Evolutionary conservation across 2,888 invertebrate genomes (phyloP).

Genomic region (Aspidiotus rigidus): DNA sequence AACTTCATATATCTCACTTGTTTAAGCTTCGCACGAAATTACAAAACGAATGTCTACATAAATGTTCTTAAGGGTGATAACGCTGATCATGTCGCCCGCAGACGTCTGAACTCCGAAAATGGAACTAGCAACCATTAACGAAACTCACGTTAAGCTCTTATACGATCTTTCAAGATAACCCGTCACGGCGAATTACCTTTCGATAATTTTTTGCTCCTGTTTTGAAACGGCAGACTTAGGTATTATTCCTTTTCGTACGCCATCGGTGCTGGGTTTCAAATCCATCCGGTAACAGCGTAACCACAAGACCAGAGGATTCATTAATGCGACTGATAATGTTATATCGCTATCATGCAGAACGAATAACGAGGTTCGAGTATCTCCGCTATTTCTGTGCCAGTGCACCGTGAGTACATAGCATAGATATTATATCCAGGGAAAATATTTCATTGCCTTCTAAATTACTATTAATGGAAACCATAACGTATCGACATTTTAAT

Average conservation of each 20-base stretch:
- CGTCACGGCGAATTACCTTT: not conserved
- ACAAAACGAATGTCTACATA: too few species aligned
- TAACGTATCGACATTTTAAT: constrained; percentile 3
- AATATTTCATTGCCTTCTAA: constrained; percentile 2
- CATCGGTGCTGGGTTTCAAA: too few species aligned
- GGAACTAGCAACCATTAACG: too few species aligned
- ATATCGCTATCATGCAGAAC: not conserved
- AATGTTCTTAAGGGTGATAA: too few species aligned
- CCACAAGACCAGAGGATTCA: not conserved
- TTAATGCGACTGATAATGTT: constrained; percentile 1
- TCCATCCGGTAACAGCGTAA: too few species aligned
- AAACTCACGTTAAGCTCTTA: not conserved
- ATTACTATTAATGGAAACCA: constrained; percentile 4
- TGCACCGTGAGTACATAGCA: too few species aligned
- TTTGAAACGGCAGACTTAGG: not conserved
- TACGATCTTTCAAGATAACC: constrained; percentile 4
- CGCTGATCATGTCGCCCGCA: too few species aligned
- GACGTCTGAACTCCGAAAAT: too few species aligned
- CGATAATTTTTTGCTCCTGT: constrained; percentile 2
- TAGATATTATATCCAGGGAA: not conserved
- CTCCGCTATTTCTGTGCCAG: not conserved
- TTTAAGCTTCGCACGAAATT: too few species aligned
- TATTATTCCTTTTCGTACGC: not conserved
- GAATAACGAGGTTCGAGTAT: not conserved
- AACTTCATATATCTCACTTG: too few species aligned